A percentile compares a stretch with the other conserved stretches of the same genome.
phyloP scores from a whole-genome alignment of 2,888 invertebrate species.

The Epiblema foenella region DNA sequence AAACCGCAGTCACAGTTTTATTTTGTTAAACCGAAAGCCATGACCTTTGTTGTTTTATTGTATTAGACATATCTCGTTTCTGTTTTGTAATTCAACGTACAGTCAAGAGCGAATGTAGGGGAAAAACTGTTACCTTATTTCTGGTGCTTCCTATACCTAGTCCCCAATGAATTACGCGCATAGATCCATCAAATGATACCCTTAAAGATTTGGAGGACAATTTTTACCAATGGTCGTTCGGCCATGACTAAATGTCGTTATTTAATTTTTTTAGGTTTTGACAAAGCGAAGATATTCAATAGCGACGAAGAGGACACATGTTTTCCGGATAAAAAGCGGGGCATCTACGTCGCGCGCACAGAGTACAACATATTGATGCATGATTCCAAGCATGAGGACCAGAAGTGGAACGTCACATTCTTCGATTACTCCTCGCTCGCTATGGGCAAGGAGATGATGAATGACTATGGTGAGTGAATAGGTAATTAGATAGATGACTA shows the following conservation, averaged over 20 bases:
- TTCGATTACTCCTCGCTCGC: conserved; percentile 96
- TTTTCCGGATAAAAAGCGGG: conserved; percentile 87
- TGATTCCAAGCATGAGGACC: conserved; percentile 88
- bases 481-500: not conserved
- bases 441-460: conserved; percentile 90
- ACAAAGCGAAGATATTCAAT: conserved; percentile 76
- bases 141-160: not conserved
- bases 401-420: conserved; percentile 98
- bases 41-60: not conserved
- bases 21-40: not conserved
- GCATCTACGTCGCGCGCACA: conserved; percentile 93
- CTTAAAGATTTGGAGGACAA: not conserved
- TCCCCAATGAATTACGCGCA: not conserved
- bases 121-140: too few species aligned
- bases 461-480: conserved; percentile 90
- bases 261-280: conserved; percentile 72
- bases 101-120: too few species aligned
- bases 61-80: not conserved
- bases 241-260: not conserved
- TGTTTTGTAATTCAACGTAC: not conserved
- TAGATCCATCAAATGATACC: not conserved
- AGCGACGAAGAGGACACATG: conserved; percentile 86
- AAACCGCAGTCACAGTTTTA: not conserved
- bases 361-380: conserved; percentile 98
- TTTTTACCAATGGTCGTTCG: not conserved